phyloP scores from a whole-genome alignment of 2,113 vertebrate species.

The Catharus minimus region DNA sequence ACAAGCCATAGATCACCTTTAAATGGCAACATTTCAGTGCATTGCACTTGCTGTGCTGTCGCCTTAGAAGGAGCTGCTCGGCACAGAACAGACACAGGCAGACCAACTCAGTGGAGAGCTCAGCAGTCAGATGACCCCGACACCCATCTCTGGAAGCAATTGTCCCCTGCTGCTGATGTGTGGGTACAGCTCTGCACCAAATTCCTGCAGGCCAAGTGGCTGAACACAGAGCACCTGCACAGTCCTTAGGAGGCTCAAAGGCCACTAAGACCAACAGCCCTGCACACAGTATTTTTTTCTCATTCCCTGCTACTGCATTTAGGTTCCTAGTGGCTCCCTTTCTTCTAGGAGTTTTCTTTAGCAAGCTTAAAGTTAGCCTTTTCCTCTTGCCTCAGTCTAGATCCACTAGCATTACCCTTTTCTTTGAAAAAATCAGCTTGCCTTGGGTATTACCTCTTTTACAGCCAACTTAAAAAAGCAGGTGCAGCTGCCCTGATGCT shows the following conservation, averaged over 20 bases:
- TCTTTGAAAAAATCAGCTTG: neutral
- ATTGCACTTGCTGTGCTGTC: neutral
- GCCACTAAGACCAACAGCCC: neutral
- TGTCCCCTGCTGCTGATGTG: neutral
- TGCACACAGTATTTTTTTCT: neutral
- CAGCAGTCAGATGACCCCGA: neutral
- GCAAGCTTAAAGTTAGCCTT: neutral
- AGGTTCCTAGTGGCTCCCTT: neutral
- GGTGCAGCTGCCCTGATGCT: neutral
- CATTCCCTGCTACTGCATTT: neutral
- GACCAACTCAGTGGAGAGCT: rapidly evolving
- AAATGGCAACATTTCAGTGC: neutral
- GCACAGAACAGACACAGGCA: neutral
- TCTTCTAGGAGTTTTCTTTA: neutral
- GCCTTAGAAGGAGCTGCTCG: neutral
- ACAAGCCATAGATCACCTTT: constrained; percentile 6
- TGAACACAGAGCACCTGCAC: neutral
- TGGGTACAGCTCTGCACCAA: neutral
- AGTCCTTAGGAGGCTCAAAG: neutral
- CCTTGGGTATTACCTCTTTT: neutral
- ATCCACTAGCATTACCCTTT: neutral
- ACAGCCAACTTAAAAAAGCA: neutral
- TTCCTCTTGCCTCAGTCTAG: neutral
- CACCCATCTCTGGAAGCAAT: rapidly evolving
- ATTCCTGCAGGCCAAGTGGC: neutral